phyloP scores from a whole-genome alignment of 1,140 invertebrate species.

The Penaeus chinensis region DNA sequence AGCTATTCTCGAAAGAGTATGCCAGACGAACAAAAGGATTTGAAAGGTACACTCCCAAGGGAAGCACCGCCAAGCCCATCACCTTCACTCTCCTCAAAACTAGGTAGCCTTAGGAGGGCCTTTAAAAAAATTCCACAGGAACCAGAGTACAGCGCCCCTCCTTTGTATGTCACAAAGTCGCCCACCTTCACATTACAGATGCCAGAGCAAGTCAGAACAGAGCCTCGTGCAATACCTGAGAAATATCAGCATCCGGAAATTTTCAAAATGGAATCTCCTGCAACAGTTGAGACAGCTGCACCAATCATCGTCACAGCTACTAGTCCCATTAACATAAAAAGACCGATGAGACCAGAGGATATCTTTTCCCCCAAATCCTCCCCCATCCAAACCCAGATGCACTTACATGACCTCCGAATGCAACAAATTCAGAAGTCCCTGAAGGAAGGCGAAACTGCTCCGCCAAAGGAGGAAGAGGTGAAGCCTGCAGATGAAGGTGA shows the following conservation, averaged over 20 bases:
- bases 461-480: neutral
- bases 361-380: conserved; percentile 33
- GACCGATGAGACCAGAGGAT: neutral
- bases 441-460: neutral
- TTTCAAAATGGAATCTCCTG: too few relatives aligned
- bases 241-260: too few relatives aligned
- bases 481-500: neutral
- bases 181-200: neutral
- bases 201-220: neutral
- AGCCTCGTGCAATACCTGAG: too few relatives aligned
- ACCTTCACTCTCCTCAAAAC: neutral
- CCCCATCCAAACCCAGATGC: neutral
- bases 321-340: neutral
- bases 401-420: neutral
- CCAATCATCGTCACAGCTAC: too few relatives aligned
- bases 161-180: conserved; percentile 22
- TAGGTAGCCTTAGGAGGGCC: neutral
- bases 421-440: neutral
- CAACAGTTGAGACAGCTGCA: too few relatives aligned
- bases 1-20: too few relatives aligned
- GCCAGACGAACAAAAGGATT: neutral
- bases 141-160: conserved; percentile 40
- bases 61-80: neutral
- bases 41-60: neutral
- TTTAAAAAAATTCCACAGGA: conserved; percentile 34